phyloP scores from a whole-genome alignment of 2,797 vertebrate species.

The Labroides dimidiatus region DNA sequence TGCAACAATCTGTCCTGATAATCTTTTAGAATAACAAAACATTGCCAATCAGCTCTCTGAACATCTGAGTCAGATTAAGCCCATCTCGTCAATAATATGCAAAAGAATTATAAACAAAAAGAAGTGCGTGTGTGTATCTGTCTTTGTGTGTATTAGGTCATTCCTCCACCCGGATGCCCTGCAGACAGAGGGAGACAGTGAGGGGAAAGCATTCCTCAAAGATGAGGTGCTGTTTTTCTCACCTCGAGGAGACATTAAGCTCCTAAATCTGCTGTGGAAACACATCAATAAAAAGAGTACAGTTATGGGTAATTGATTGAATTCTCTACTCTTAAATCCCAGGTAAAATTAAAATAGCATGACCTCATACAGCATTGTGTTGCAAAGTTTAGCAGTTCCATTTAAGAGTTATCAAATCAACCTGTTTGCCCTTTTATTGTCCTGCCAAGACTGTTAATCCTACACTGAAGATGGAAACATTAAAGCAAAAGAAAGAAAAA shows the following conservation, averaged over 20 bases:
- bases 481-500: neutral
- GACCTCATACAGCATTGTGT: neutral
- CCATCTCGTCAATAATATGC: neutral
- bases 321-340: neutral
- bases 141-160: constrained; percentile 32
- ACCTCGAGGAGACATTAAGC: constrained; percentile 19
- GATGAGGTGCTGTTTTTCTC: constrained; percentile 35
- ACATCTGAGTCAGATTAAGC: neutral
- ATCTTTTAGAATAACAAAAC: too few species aligned
- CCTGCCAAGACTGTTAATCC: neutral
- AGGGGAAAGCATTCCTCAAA: constrained; percentile 35
- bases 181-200: constrained; percentile 25
- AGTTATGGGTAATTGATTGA: constrained; percentile 3
- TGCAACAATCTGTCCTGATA: too few species aligned
- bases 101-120: neutral
- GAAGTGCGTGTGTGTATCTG: neutral
- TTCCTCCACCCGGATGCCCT: constrained; percentile 26
- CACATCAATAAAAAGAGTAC: constrained; percentile 4
- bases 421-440: neutral
- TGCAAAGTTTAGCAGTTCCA: neutral
- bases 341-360: neutral
- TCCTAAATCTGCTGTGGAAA: constrained; percentile 9
- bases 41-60: neutral
- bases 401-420: neutral
- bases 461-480: neutral